Conservation (phyloP, 2,888 invertebrate genomes). For the Oasisia sp. region DNA sequence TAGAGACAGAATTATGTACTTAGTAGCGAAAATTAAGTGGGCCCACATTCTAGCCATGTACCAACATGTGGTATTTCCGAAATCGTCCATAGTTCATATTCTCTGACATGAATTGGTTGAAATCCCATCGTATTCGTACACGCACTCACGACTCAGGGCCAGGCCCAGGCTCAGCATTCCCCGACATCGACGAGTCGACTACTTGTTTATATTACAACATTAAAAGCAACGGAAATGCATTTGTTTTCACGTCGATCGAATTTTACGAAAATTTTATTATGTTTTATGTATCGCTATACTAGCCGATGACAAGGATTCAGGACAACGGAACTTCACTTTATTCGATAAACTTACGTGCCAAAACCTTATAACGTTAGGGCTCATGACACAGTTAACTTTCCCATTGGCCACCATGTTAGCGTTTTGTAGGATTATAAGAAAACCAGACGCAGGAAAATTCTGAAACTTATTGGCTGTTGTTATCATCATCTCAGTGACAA, state of each 20-base stretch:
- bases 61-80: too few relatives aligned
- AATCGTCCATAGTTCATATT: too few relatives aligned
- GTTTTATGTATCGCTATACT: background rate
- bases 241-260: background rate
- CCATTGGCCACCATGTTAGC: too few relatives aligned
- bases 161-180: background rate
- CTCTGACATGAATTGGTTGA: too few relatives aligned
- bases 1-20: too few relatives aligned
- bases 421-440: too few relatives aligned
- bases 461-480: too few relatives aligned
- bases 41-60: too few relatives aligned
- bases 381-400: too few relatives aligned
- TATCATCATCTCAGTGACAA: too few relatives aligned
- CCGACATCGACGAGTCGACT: background rate
- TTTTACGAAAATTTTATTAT: background rate
- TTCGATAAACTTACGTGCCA: constrained; percentile 10
- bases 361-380: background rate
- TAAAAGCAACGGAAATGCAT: background rate
- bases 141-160: background rate
- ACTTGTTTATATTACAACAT: background rate
- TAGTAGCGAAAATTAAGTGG: too few relatives aligned
- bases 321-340: background rate
- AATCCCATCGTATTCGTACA: background rate
- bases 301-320: background rate
- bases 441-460: too few relatives aligned